Evolutionary conservation across 2,888 invertebrate genomes (phyloP).

Genomic region (Synanthedon myopaeformis): DNA sequence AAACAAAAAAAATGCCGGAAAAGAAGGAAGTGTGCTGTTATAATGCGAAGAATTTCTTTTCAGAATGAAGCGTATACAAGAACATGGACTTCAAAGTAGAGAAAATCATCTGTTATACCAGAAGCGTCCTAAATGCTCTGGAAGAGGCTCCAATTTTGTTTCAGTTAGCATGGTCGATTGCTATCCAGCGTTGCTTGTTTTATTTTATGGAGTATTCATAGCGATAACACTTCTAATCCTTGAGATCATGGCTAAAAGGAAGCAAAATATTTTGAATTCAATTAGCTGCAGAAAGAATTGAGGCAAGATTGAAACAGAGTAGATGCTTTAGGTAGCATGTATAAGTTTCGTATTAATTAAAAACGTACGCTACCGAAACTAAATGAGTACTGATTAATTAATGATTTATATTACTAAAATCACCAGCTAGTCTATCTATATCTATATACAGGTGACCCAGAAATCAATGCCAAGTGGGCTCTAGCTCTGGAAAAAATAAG

Average conservation of each 20-base stretch:
- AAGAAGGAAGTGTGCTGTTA: too few relatives aligned
- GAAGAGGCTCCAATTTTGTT: conserved; percentile 72
- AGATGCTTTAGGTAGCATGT: too few relatives aligned
- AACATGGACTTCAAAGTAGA: conserved; percentile 69
- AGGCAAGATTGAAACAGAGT: too few relatives aligned
- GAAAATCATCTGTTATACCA: conserved; percentile 73
- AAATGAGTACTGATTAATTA: too few relatives aligned
- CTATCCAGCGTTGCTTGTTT: conserved; percentile 52
- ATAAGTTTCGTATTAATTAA: too few relatives aligned
- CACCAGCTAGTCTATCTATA: too few relatives aligned
- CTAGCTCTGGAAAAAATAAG: too few relatives aligned
- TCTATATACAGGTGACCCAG: too few relatives aligned
- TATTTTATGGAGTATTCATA: conserved; percentile 37
- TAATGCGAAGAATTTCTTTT: conserved; percentile 5
- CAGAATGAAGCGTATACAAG: conserved; percentile 54
- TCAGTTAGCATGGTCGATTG: conserved; percentile 76
- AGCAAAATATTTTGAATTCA: conserved; percentile 17
- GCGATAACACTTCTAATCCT: conserved; percentile 27
- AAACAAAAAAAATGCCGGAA: not conserved
- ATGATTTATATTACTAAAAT: too few relatives aligned
- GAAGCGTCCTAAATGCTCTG: conserved; percentile 72
- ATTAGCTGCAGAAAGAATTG: conserved; percentile 6
- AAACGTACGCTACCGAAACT: too few relatives aligned
- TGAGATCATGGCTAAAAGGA: conserved; percentile 28
- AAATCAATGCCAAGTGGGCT: too few relatives aligned